Conservation (phyloP, 2,113 vertebrate species). For the Cathartes aura region DNA sequence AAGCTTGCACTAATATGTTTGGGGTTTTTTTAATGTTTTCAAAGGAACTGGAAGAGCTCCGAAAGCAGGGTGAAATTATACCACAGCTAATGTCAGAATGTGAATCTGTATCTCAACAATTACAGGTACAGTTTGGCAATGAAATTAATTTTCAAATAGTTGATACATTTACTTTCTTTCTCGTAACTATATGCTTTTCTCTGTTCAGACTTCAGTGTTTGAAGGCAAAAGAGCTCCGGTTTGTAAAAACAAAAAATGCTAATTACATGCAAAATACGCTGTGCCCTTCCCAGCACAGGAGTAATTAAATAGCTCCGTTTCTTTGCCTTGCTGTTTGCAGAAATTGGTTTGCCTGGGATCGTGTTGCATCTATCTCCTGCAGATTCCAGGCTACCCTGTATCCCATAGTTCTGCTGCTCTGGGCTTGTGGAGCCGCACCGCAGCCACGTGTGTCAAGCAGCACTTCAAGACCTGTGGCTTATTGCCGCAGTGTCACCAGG, state of each 20-base stretch:
- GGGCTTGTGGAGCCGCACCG: background rate
- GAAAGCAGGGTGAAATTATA: constrained; percentile 94
- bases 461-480: background rate
- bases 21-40: constrained; percentile 5
- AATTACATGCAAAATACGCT: background rate
- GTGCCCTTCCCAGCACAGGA: background rate
- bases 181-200: background rate
- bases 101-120: constrained; percentile 86
- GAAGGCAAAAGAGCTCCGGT: background rate
- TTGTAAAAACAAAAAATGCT: background rate
- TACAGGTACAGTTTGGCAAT: constrained; percentile 82
- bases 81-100: constrained; percentile 95
- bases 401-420: constrained; percentile 10
- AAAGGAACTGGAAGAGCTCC: constrained; percentile 93
- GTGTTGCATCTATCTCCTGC: constrained; percentile 47
- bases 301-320: background rate
- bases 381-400: constrained; percentile 12
- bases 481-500: background rate
- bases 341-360: background rate
- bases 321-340: constrained; percentile 58
- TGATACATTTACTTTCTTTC: background rate
- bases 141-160: background rate
- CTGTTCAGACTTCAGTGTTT: background rate
- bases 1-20: background rate
- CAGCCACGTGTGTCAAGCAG: accelerated